Base-by-base conservation (phyloP, 1,140 invertebrate species). In the Antheraea mylitta region DNA sequence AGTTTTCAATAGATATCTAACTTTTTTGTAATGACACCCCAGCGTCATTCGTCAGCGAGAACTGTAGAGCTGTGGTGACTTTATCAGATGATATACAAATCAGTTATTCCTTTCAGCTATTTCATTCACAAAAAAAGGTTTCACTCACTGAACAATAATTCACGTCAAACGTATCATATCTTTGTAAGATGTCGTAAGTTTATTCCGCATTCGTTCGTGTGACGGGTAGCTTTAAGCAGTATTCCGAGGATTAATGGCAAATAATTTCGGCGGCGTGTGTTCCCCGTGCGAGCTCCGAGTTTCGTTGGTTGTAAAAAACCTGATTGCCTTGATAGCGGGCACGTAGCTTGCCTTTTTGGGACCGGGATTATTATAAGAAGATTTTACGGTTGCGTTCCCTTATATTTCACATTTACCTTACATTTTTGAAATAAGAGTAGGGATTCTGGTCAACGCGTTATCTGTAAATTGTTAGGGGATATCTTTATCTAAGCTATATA, bases 291-390 rank as follows among this genome's bases (percentile, higher is more conserved):
- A 63, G 59, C 59, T 37, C 61, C 22, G 61, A 63, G 37, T 37
- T 37, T 30, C 16, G 18, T 19, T 18, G 61, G 30, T 22, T n/a
- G 61, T 37, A 63, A 63, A 63, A 63, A 63, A 11, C 61, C 61
- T 8, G 61, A 30, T 63, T 63, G 61, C 30, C 30, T 63, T 63
- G 61, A 63, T 22, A 16, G 30, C 19, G 19, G 22, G 61, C 61
- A 63, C 61, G 61, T 61, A 22, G 18, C 59, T 18, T n/a, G 59
- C 59, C 18, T 63, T 63, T 63, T 63, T 1, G 11, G 45, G 16
- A 53, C 16, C 45, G 45, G 16, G 45, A 53, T 53, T 53, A 53
- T 53, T 53, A 53, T 53, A 53, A 53, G 45, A 13, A 53, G 45
- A 53, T 53, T n/a, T n/a, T 53, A 53, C 45, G 45, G 45, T 53